phyloP scores from a whole-genome alignment of 1,140 invertebrate species.

The Globodera ellingtonae region DNA sequence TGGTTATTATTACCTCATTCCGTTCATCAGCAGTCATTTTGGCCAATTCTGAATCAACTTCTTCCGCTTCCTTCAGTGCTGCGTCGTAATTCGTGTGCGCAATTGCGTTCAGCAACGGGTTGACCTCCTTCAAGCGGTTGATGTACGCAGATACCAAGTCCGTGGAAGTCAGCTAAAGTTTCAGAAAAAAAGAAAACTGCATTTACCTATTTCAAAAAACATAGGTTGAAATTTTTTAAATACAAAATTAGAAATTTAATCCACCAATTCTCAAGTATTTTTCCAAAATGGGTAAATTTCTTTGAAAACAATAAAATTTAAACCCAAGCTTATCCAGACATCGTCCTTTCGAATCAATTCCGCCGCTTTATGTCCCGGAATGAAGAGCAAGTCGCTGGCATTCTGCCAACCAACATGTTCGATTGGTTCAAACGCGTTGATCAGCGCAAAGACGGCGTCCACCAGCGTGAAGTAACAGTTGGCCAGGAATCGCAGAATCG shows the following conservation, averaged over 20 bases:
- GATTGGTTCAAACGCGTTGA: not conserved
- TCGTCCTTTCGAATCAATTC: slow-evolving; percentile 47
- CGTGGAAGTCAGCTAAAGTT: slow-evolving; percentile 74
- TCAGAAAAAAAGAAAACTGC: not conserved
- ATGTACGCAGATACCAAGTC: slow-evolving; percentile 55
- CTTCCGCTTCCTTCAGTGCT: slow-evolving; percentile 39
- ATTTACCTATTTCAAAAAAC: too few relatives aligned
- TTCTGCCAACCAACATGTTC: slow-evolving; percentile 4
- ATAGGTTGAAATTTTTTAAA: too few relatives aligned
- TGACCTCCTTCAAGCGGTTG: slow-evolving; percentile 50
- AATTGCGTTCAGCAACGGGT: slow-evolving; percentile 54
- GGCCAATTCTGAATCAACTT: slow-evolving; percentile 59
- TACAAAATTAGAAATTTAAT: too few relatives aligned
- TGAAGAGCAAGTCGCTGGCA: slow-evolving; percentile 44
- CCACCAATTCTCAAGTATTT: too few relatives aligned
- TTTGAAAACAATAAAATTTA: not conserved
- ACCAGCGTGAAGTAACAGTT: slow-evolving; percentile 38
- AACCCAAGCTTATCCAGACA: not conserved
- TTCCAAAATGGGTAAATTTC: not conserved
- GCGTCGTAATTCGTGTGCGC: slow-evolving; percentile 53
- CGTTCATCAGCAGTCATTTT: slow-evolving; percentile 24
- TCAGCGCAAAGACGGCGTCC: slow-evolving; percentile 15
- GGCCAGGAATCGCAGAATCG: slow-evolving; percentile 25
- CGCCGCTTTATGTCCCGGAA: slow-evolving; percentile 51
- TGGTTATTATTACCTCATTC: slow-evolving; percentile 18